Evolutionary conservation across 2,888 invertebrate species (phyloP).

Genomic region (Cloeon dipterum): DNA sequence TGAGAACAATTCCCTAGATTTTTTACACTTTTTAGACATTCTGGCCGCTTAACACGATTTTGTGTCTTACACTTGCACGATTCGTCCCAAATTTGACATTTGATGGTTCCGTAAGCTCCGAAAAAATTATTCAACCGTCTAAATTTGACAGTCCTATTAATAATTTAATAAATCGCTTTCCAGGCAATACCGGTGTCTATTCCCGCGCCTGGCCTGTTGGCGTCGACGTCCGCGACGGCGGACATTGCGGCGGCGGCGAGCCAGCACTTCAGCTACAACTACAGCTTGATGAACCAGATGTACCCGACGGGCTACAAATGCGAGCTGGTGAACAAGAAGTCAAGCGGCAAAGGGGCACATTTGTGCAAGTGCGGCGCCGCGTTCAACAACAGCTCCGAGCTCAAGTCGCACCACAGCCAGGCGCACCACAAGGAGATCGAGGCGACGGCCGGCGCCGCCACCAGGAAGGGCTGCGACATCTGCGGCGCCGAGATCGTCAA

Average conservation of each 20-base stretch:
- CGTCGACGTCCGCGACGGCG: conserved; percentile 10
- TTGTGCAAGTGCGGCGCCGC: neutral
- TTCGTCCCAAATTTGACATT: too few relatives aligned
- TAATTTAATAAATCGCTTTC: too few relatives aligned
- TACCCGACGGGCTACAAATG: conserved; percentile 52
- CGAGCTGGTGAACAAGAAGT: conserved; percentile 62
- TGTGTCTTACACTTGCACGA: too few relatives aligned
- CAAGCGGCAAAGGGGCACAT: conserved; percentile 23
- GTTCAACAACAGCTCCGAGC: neutral
- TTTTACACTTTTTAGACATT: too few relatives aligned
- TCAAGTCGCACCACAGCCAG: neutral
- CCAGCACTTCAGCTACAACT: conserved; percentile 34
- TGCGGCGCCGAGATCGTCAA: neutral
- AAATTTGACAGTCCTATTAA: too few relatives aligned
- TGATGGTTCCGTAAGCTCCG: too few relatives aligned
- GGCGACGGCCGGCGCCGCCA: too few relatives aligned
- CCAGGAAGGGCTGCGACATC: neutral
- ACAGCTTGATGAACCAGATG: conserved; percentile 70
- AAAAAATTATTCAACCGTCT: too few relatives aligned
- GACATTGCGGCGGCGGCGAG: conserved; percentile 22
- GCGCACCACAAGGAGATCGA: neutral
- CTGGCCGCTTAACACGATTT: too few relatives aligned
- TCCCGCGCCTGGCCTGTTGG: neutral
- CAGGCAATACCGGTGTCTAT: too few relatives aligned
- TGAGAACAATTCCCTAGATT: too few relatives aligned